Percentiles rank a stretch among this genome's conserved stretches.
Conservation (phyloP, 2,113 vertebrate species). For the Donacobius atricapilla region DNA sequence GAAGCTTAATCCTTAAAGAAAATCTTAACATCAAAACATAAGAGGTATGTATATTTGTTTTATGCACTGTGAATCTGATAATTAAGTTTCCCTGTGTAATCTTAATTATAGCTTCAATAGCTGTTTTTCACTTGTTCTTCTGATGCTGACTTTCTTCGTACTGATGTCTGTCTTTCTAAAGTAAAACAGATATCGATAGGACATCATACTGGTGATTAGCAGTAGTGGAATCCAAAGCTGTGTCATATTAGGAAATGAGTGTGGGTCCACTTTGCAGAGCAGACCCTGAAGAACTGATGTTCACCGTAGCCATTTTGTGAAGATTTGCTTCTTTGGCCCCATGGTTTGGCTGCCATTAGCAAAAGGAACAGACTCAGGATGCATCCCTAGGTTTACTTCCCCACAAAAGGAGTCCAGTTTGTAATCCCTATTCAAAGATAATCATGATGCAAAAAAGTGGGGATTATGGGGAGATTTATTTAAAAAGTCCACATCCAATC, state of each 20-base stretch:
- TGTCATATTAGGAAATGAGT: not conserved
- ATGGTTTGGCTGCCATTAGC: not conserved
- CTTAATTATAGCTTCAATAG: not conserved
- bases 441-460: not conserved
- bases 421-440: not conserved
- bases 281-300: not conserved
- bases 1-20: not conserved
- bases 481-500: not conserved
- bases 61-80: not conserved
- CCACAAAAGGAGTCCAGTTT: not conserved
- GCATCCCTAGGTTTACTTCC: not conserved
- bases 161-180: not conserved
- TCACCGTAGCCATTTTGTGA: not conserved
- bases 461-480: not conserved
- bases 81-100: not conserved
- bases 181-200: accelerated
- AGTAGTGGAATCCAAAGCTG: not conserved
- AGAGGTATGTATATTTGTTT: not conserved
- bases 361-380: not conserved
- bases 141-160: not conserved
- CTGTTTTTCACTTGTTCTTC: not conserved
- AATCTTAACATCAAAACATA: not conserved
- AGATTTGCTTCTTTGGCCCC: not conserved
- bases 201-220: not conserved
- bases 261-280: not conserved